Evolutionary conservation across 2,888 invertebrate species (phyloP), one percentile per base, ranked within the genome.

Genomic region (Operophtera brumata): DNA sequence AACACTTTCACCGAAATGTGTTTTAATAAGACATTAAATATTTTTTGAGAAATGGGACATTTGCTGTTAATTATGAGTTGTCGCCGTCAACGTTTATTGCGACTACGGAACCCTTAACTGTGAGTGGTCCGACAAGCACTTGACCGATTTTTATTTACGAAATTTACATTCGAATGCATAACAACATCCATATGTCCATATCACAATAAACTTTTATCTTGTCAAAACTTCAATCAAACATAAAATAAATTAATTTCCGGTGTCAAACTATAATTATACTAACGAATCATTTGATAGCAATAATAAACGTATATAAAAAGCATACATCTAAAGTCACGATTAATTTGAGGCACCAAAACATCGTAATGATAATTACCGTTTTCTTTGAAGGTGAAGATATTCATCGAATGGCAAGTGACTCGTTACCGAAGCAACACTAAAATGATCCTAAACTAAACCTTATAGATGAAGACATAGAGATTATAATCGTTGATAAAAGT

Each of bases 271-370:
- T 42, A 9, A n/a, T 25, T n/a, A 6, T 9, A 12, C 8, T 25
- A 45, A 55, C 49, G 58, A 54, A 32, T 57, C 48, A 54, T 54
- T 54, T 54, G 42, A 59, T 43, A 41, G 43, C 57, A 53, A 51
- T 55, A 45, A 54, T 49, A 46, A 47, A 50, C 49, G 54, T 64
- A 61, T 59, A 59, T 53, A 54, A 64, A 61, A 59, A 50, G 43
- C 51, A 51, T 54, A 37, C 42, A 51, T 32, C 46, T 45, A 50
- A 40, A 46, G 40, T 45, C 56, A 59, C 47, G 54, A 61, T 53
- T 51, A 54, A 53, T 55, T 47, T 36, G 1, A 43, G 26, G 12
- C 42, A 40, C 20, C n/a, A 43, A 49, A 44, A 50, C 14, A 37
- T 34, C 13, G 37, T 53, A 60, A 59, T 57, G 53, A 54, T 61